A percentile compares a stretch with the other conserved stretches of the same genome.
phyloP scores from a whole-genome alignment of 2,888 invertebrate species.

The Rhagium mordax region DNA sequence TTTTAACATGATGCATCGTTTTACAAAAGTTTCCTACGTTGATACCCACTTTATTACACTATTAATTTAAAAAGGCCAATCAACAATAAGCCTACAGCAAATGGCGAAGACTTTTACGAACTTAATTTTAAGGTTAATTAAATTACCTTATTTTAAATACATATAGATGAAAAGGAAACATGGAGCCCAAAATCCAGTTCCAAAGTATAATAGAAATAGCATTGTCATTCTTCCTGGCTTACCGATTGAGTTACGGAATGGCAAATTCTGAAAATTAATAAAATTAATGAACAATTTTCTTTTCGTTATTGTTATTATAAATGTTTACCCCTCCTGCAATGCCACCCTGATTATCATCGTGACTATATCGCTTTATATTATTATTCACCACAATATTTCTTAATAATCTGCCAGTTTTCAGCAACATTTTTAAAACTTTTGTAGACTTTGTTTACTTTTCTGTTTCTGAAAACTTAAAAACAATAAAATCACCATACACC shows the following conservation, averaged over 20 bases:
- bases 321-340: slow-evolving; percentile 68
- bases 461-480: slow-evolving; percentile 14
- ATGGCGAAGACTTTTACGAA: too few relatives aligned
- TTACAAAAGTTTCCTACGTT: too few relatives aligned
- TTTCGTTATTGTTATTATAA: neutral
- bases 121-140: neutral
- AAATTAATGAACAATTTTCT: neutral
- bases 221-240: slow-evolving; percentile 81
- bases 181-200: slow-evolving; percentile 80
- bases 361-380: neutral
- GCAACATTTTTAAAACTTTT: slow-evolving; percentile 4
- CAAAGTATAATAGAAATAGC: slow-evolving; percentile 78
- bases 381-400: slow-evolving; percentile 6
- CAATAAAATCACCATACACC: neutral
- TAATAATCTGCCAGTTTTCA: slow-evolving; percentile 8
- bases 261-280: slow-evolving; percentile 78
- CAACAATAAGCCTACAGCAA: too few relatives aligned
- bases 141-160: slow-evolving; percentile 66
- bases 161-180: slow-evolving; percentile 83
- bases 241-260: slow-evolving; percentile 74
- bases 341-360: slow-evolving; percentile 61
- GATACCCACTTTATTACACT: too few relatives aligned
- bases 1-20: too few relatives aligned
- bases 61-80: too few relatives aligned
- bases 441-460: neutral